These are phyloP conservation scores for Eulemur rubriventer DNA, from an alignment of 2,797 vertebrate genomes.

Conservation along the genomic window DNA sequence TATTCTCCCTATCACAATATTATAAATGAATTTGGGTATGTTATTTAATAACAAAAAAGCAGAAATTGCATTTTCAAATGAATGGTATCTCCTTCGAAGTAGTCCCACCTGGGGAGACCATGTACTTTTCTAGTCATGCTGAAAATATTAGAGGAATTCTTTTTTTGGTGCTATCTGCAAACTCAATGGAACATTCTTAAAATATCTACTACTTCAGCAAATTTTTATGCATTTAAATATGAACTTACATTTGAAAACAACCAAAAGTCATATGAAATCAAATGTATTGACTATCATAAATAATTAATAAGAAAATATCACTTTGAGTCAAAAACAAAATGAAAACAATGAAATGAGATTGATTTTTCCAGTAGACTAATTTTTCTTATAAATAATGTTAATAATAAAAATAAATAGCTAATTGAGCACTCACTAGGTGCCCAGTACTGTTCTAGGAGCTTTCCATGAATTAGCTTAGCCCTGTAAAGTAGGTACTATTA, in stretches of 20 bases:
- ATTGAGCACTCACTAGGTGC: not conserved
- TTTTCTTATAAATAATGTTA: slow-evolving; percentile 18
- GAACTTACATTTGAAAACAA: slow-evolving; percentile 2
- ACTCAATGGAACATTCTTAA: not conserved
- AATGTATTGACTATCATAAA: not conserved
- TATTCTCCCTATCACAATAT: not conserved
- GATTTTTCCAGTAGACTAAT: not conserved
- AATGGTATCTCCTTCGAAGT: not conserved
- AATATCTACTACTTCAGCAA: not conserved
- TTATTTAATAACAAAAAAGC: not conserved
- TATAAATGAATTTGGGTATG: not conserved
- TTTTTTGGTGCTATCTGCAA: not conserved
- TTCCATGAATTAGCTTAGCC: not conserved
- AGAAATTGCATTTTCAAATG: slow-evolving; percentile 37
- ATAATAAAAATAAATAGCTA: not conserved
- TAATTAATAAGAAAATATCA: not conserved
- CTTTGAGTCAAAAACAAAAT: slow-evolving; percentile 27
- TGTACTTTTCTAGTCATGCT: not conserved
- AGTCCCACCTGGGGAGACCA: not conserved
- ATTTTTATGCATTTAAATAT: not conserved
- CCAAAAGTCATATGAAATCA: not conserved
- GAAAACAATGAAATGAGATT: slow-evolving; percentile 3
- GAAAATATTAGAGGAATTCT: not conserved
- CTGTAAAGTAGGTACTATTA: not conserved
- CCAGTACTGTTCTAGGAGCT: not conserved